phyloP scores from a whole-genome alignment of 2,888 invertebrate species.

The Andrena chrysosceles region DNA sequence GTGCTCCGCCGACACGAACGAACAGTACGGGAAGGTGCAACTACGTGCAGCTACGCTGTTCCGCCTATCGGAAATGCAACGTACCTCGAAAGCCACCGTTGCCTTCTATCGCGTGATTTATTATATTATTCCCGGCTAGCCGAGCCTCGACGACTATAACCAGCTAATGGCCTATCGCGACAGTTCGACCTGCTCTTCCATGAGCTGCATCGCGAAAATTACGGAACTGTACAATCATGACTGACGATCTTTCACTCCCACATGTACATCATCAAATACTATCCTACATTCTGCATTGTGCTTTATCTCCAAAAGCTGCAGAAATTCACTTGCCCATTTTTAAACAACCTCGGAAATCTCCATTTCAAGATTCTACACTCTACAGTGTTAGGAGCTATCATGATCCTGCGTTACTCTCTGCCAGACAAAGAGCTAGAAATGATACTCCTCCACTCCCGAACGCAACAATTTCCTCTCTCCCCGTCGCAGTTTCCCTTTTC shows the following conservation, averaged over 20 bases:
- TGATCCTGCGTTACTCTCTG: background rate
- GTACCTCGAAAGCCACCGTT: constrained; percentile 64
- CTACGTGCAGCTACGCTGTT: constrained; percentile 55
- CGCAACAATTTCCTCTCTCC: background rate
- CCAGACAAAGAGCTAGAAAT: background rate
- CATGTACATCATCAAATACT: no score
- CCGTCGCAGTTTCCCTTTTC: background rate
- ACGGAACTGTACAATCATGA: background rate
- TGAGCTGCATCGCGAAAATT: constrained; percentile 30
- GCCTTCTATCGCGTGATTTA: constrained; percentile 70
- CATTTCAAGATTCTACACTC: background rate
- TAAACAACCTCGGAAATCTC: background rate
- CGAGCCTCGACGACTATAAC: constrained; percentile 70
- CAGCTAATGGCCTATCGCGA: constrained; percentile 71
- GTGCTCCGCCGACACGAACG: constrained; percentile 77
- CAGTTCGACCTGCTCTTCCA: constrained; percentile 66
- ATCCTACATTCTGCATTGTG: no score
- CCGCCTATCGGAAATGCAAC: constrained; percentile 62
- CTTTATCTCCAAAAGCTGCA: background rate
- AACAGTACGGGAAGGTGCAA: constrained; percentile 58
- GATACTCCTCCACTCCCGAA: background rate
- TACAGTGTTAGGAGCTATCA: background rate
- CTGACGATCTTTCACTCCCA: background rate
- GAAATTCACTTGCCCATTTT: background rate
- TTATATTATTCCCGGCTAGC: constrained; percentile 69